Evolutionary conservation across 2,113 vertebrate species (phyloP).

Genomic region (Isichthys henryi): DNA sequence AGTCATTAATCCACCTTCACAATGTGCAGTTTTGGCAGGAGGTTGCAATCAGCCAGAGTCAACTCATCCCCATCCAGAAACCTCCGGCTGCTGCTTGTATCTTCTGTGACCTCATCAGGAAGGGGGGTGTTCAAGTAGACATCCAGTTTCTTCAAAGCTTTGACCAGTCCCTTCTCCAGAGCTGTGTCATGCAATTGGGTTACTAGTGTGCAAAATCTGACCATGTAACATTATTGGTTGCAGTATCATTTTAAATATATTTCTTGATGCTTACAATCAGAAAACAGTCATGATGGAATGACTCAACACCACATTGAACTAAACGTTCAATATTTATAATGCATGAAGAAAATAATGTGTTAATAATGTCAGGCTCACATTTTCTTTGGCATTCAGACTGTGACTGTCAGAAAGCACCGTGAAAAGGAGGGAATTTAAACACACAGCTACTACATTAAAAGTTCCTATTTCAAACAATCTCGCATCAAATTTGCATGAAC

Average conservation of each 20-base stretch:
- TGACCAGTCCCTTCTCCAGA: slow-evolving; percentile 77
- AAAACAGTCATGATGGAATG: not conserved
- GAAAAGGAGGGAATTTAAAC: not conserved
- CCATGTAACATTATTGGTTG: not conserved
- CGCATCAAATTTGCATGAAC: not conserved
- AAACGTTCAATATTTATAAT: not conserved
- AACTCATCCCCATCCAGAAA: slow-evolving; percentile 89
- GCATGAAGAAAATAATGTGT: not conserved
- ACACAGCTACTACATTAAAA: not conserved
- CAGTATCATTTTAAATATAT: not conserved
- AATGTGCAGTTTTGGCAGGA: slow-evolving; percentile 92
- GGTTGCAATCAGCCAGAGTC: slow-evolving; percentile 92
- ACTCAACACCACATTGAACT: not conserved
- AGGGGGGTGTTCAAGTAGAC: slow-evolving; percentile 74
- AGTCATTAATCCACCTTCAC: slow-evolving; percentile 69
- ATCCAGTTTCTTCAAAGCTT: slow-evolving; percentile 80
- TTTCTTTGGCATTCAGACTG: not conserved
- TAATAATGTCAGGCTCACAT: not conserved
- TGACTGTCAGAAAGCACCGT: not conserved
- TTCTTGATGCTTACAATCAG: not conserved
- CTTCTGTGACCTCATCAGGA: slow-evolving; percentile 69
- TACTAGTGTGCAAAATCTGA: not conserved
- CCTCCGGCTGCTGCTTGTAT: slow-evolving; percentile 69
- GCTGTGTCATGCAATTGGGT: slow-evolving; percentile 48
- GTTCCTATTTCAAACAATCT: not conserved